Base-by-base conservation (phyloP, 2,113 vertebrate species). In the Taurulus bubalis region DNA sequence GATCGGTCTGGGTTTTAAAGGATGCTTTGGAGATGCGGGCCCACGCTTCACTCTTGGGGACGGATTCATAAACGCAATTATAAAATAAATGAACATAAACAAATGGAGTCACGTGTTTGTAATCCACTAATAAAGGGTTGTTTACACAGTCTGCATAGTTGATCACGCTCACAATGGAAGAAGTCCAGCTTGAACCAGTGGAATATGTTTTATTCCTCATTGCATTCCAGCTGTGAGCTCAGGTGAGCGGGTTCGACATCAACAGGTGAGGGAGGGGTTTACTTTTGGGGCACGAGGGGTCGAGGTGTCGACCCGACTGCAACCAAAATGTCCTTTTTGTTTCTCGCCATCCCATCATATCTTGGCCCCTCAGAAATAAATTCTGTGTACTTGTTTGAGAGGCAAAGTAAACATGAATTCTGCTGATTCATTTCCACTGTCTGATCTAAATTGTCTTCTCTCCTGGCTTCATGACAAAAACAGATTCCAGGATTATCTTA, bases 121-220 rank as follows among this genome's bases (percentile, higher is more conserved):
- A 83, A 90, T 86, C 67, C 18, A 22, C 83, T 87, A 85, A 92
- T 88, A 85, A 82, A 87, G 72, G 65, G 71, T 24, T 94, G 91
- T 93, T 90, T 92, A 91, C 85, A 87, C 34, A 74, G 26, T 28
- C 72, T 65, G 85, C 89, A 75, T 90, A 86, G 78, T 20, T 60
- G 83, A 83, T 80, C 92, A 91, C 58, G 88, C 87, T 74, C 81
- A 36, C 89, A 92, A 92, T 89, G 32, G 71, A 76, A 86, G 81
- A 85, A 82, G 77, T 84, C 59, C 49, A 59, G 64, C 55, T 34
- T 8, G 38, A 81, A 87, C 81, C 20, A 6, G 11, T 79, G 38
- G 62, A 89, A 82, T 75, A 76, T 58, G 55, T 83, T 87, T 51
- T 18, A 78, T 0, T 47, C 45, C 71, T 91, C 74, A 89, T 93